A percentile compares a stretch with the other conserved stretches of the same genome.
phyloP scores from a whole-genome alignment of 2,888 invertebrate species.

The Incurvaria masculella region DNA sequence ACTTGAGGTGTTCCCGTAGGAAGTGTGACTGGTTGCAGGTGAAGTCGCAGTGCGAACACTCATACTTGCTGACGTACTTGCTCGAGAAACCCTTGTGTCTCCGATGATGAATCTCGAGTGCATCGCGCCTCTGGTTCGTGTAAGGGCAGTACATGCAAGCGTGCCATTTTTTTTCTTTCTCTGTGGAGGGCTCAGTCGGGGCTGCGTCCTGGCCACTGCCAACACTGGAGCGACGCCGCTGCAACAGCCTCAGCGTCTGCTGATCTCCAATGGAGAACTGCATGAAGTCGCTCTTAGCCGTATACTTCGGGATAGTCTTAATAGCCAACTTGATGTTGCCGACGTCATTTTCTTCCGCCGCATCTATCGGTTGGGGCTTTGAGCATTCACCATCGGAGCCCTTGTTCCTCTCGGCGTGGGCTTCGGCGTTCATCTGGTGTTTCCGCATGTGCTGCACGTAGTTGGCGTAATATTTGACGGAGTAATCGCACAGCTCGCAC shows the following conservation, averaged over 20 bases:
- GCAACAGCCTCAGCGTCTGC: constrained; percentile 58
- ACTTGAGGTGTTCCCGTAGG: constrained; percentile 73
- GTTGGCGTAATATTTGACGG: constrained; percentile 83
- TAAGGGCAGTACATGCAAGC: constrained; percentile 80
- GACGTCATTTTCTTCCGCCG: constrained; percentile 24
- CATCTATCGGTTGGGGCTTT: constrained; percentile 26
- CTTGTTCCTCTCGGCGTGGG: constrained; percentile 56
- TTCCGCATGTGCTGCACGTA: constrained; percentile 79
- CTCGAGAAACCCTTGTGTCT: constrained; percentile 66
- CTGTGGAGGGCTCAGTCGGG: constrained; percentile 35
- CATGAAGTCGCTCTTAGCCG: constrained; percentile 44
- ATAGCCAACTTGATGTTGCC: constrained; percentile 45
- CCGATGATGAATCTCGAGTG: constrained; percentile 71
- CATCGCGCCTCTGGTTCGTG: constrained; percentile 68
- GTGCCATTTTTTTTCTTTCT: constrained; percentile 61
- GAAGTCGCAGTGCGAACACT: constrained; percentile 82
- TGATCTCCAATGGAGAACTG: constrained; percentile 60
- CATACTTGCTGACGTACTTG: constrained; percentile 54
- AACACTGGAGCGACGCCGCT: constrained; percentile 49
- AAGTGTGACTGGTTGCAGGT: constrained; percentile 71
- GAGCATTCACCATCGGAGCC: constrained; percentile 24
- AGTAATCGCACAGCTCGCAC: constrained; percentile 84
- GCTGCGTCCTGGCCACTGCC: constrained; percentile 33
- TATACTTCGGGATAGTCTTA: constrained; percentile 44
- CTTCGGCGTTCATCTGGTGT: constrained; percentile 69